A percentile compares a stretch with the other conserved stretches of the same genome.
Conservation (phyloP, 2,888 invertebrate genomes). For the Philaethria dido region DNA sequence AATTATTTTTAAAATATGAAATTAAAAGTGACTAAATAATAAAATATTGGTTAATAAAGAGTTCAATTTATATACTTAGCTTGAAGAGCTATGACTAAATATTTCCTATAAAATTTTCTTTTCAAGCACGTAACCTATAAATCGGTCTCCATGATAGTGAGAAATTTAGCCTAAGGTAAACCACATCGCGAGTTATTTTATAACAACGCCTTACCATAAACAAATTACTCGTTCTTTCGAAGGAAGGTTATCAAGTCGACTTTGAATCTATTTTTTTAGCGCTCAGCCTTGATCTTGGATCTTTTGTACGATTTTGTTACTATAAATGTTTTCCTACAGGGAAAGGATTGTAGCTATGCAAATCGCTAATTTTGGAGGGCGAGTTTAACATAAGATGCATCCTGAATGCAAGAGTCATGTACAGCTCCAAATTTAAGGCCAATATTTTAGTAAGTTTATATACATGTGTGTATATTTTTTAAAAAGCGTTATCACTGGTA, state of each 20-base stretch:
- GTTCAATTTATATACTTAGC: too few species aligned
- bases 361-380: slow-evolving; percentile 28
- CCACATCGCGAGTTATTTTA: slow-evolving; percentile 28
- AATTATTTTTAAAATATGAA: not conserved
- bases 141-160: not conserved
- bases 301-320: slow-evolving; percentile 21
- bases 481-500: too few species aligned
- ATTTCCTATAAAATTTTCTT: not conserved
- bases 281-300: slow-evolving; percentile 37
- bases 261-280: slow-evolving; percentile 26
- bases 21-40: not conserved
- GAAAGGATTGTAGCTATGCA: slow-evolving; percentile 27
- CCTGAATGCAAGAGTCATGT: slow-evolving; percentile 9
- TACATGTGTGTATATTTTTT: not conserved
- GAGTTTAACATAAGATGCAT: slow-evolving; percentile 20
- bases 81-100: too few species aligned
- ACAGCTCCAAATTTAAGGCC: not conserved
- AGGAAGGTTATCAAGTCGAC: slow-evolving; percentile 33
- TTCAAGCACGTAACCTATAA: not conserved
- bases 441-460: not conserved
- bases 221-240: slow-evolving; percentile 35
- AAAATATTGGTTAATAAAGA: not conserved
- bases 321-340: slow-evolving; percentile 23
- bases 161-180: slow-evolving; percentile 28
- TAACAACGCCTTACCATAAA: slow-evolving; percentile 30